Percentiles rank a stretch among this genome's conserved stretches.
These are phyloP conservation scores for Acleris literana DNA, from an alignment of 2,888 invertebrate species.

Conservation along the genomic window DNA sequence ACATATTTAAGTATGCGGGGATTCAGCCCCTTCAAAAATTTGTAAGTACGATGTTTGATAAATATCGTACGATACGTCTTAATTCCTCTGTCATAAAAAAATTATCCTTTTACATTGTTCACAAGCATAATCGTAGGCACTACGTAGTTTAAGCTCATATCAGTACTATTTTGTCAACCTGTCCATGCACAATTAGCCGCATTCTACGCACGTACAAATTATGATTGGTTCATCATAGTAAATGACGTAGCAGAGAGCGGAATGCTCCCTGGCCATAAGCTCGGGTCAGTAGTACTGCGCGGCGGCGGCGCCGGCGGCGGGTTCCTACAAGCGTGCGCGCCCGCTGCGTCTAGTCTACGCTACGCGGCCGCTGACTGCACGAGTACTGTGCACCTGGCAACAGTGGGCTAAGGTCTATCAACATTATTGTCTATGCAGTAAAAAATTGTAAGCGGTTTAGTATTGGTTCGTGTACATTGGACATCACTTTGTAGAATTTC, in stretches of 20 bases:
- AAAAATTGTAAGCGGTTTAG: conserved; percentile 26
- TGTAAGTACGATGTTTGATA: conserved; percentile 52
- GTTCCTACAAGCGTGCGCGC: conserved; percentile 8
- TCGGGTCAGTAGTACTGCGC: conserved; percentile 12
- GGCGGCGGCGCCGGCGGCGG: neutral
- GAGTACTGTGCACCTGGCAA: conserved; percentile 27
- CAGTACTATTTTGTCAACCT: conserved; percentile 82
- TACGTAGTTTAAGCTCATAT: conserved; percentile 86
- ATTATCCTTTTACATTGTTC: conserved; percentile 64
- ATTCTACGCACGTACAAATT: conserved; percentile 75
- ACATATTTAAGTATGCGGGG: conserved; percentile 24
- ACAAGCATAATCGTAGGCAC: conserved; percentile 85
- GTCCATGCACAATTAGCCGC: conserved; percentile 75
- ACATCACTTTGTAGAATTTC: conserved; percentile 12
- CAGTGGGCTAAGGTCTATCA: conserved; percentile 25
- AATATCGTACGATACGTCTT: conserved; percentile 46
- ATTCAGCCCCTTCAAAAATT: conserved; percentile 52
- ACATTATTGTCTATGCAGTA: conserved; percentile 35
- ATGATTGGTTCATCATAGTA: conserved; percentile 69
- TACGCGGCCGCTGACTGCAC: conserved; percentile 23
- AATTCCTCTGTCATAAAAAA: conserved; percentile 53
- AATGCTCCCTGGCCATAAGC: conserved; percentile 21
- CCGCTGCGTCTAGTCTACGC: conserved; percentile 24
- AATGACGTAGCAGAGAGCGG: conserved; percentile 40
- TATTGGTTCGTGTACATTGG: conserved; percentile 19